Conservation (phyloP, 2,113 vertebrate genomes). For the Siniperca knerii region DNA sequence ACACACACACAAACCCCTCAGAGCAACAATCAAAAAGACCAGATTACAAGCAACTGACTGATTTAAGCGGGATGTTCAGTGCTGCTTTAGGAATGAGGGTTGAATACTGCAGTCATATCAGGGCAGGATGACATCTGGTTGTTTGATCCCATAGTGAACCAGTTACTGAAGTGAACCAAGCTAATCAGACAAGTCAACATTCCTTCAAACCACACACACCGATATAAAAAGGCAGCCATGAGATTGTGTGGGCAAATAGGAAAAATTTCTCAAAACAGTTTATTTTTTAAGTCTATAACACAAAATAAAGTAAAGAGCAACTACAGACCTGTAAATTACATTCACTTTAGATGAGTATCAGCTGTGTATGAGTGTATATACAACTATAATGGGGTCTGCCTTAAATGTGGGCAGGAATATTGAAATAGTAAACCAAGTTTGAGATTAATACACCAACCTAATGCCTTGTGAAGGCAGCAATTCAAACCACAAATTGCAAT, state of each 20-base stretch:
- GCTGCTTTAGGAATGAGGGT: neutral
- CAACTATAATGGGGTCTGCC: neutral
- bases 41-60: conserved; percentile 11
- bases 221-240: neutral
- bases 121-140: conserved; percentile 3
- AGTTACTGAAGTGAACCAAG: neutral
- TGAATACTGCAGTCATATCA: neutral
- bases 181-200: conserved; percentile 10
- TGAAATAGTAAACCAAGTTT: neutral
- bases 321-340: neutral
- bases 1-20: conserved; percentile 6
- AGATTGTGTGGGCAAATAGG: neutral
- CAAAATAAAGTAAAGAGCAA: neutral
- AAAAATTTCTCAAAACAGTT: neutral
- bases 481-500: neutral
- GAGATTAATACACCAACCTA: neutral
- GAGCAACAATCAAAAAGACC: conserved; percentile 8
- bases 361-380: neutral
- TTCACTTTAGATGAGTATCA: neutral
- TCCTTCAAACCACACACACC: neutral
- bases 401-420: neutral
- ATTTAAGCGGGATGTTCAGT: neutral
- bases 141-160: neutral
- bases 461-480: neutral
- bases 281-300: neutral